A percentile compares a stretch with the other conserved stretches of the same genome.
Conservation (phyloP, 2,113 vertebrate species). For the Donacobius atricapilla region DNA sequence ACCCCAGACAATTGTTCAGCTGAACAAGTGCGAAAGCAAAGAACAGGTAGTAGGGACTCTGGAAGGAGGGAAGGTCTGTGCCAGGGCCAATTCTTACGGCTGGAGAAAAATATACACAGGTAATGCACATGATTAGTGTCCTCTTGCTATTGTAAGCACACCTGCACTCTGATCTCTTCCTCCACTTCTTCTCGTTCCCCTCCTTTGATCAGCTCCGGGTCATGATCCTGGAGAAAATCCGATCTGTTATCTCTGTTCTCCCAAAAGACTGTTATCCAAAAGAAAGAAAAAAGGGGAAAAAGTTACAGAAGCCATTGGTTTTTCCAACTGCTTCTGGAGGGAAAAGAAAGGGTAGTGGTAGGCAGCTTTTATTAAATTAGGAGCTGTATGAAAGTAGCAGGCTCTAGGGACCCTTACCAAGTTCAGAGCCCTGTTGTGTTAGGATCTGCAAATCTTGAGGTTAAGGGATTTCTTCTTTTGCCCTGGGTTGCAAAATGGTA, state of each 20-base stretch:
- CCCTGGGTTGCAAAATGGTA: background rate
- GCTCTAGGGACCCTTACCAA: background rate
- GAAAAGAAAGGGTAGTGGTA: background rate
- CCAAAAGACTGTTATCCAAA: slow-evolving; percentile 74
- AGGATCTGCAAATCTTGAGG: background rate
- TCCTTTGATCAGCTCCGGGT: slow-evolving; percentile 78
- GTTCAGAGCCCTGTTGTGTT: background rate
- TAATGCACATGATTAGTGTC: background rate
- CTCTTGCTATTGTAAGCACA: background rate
- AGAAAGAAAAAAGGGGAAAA: background rate
- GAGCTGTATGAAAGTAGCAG: background rate
- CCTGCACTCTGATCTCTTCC: slow-evolving; percentile 83
- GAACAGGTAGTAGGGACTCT: background rate
- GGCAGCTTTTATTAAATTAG: background rate
- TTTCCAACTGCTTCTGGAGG: background rate
- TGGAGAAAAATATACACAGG: background rate
- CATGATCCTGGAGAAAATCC: slow-evolving; percentile 78
- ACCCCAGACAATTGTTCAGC: background rate
- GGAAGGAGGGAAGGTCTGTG: background rate
- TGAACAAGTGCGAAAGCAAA: background rate
- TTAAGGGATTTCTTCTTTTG: background rate
- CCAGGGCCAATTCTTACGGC: background rate
- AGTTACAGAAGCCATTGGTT: background rate
- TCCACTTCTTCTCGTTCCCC: slow-evolving; percentile 80
- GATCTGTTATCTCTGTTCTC: slow-evolving; percentile 71